Conservation (phyloP, 2,888 invertebrate genomes). For the Helobdella robusta region DNA sequence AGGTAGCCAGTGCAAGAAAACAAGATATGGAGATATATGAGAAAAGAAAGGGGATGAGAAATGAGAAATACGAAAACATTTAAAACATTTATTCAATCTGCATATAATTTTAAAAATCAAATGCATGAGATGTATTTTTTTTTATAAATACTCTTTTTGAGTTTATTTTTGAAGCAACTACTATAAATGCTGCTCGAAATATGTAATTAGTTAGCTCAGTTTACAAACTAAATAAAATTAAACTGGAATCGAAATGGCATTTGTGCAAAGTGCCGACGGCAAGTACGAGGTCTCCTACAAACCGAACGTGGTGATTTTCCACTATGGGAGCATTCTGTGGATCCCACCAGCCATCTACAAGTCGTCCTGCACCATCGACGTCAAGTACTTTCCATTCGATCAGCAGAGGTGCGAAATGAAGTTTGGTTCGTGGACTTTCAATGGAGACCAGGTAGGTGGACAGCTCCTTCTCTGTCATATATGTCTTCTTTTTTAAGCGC, state of each 20-base stretch:
- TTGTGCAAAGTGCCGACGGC: slow-evolving; percentile 79
- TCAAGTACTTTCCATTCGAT: slow-evolving; percentile 97
- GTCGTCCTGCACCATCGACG: slow-evolving; percentile 97
- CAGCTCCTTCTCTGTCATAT: slow-evolving; percentile 2
- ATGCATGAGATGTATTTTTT: too few relatives aligned
- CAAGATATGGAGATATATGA: too few relatives aligned
- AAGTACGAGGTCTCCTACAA: slow-evolving; percentile 99
- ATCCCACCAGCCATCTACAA: slow-evolving; percentile 98
- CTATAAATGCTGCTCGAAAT: neutral
- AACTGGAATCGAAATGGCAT: too few relatives aligned
- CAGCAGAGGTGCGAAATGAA: slow-evolving; percentile 99
- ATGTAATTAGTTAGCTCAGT: too few relatives aligned
- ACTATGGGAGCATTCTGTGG: slow-evolving; percentile 87
- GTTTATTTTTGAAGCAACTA: too few relatives aligned
- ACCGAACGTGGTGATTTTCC: slow-evolving; percentile 93
- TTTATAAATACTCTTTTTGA: too few relatives aligned
- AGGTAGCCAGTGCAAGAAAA: too few relatives aligned
- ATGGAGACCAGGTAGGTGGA: slow-evolving; percentile 40
- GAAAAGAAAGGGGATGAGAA: too few relatives aligned
- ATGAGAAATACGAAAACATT: too few relatives aligned
- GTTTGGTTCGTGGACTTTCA: slow-evolving; percentile 62
- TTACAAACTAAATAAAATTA: too few relatives aligned
- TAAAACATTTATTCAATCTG: too few relatives aligned
- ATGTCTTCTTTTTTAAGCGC: neutral
- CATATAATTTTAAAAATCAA: too few relatives aligned